phyloP scores from a whole-genome alignment of 2,888 invertebrate genomes.

The Gnatocerus cornutus region DNA sequence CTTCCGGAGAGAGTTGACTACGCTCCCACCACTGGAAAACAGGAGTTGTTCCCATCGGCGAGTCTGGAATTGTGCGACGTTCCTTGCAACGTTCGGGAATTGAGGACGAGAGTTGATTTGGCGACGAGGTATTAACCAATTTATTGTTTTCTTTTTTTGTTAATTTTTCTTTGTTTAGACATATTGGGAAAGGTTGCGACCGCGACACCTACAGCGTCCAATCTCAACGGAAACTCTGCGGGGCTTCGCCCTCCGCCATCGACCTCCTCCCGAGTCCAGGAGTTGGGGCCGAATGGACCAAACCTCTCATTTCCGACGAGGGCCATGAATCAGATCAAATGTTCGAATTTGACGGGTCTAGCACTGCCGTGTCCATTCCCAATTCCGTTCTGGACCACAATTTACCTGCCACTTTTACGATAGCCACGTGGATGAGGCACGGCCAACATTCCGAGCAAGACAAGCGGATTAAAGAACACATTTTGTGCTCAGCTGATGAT shows the following conservation, averaged over 20 bases:
- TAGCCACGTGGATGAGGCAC: constrained; percentile 97
- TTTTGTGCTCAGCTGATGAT: constrained; percentile 97
- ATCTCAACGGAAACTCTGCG: constrained; percentile 89
- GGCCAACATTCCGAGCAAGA: constrained; percentile 85
- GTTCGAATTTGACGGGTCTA: constrained; percentile 95
- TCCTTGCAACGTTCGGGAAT: constrained; percentile 74
- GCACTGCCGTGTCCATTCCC: constrained; percentile 90
- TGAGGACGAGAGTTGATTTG: constrained; percentile 71
- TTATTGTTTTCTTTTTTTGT: constrained; percentile 12
- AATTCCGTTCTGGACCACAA: constrained; percentile 83
- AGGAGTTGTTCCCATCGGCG: constrained; percentile 87
- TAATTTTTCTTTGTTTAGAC: constrained; percentile 70
- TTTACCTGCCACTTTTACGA: constrained; percentile 87
- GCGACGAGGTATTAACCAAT: constrained; percentile 64
- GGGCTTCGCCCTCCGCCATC: constrained; percentile 87
- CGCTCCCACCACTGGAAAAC: constrained; percentile 86
- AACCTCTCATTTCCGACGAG: constrained; percentile 87
- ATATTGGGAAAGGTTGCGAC: constrained; percentile 97
- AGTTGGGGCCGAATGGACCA: constrained; percentile 86
- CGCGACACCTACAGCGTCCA: constrained; percentile 93
- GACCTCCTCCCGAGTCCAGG: constrained; percentile 91
- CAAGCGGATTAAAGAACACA: constrained; percentile 95
- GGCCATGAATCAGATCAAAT: constrained; percentile 90
- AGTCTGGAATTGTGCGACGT: constrained; percentile 78
- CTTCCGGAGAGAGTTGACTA: constrained; percentile 91